Base-by-base conservation (phyloP, 1,140 invertebrate genomes). In the Drosophila ficusphila region DNA sequence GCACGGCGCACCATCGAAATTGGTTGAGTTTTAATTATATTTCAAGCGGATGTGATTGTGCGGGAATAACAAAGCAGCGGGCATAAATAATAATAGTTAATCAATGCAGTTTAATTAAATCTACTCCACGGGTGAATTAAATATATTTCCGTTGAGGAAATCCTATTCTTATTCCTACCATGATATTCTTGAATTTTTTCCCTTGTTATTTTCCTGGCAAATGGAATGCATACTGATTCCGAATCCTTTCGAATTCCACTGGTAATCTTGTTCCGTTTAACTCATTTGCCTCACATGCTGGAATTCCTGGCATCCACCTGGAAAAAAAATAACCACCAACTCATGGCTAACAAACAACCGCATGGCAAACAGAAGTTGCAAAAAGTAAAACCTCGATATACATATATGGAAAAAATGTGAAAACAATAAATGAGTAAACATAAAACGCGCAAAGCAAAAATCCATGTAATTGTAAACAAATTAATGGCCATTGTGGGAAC, bases 381-480 rank as follows among this genome's bases (percentile, higher is more conserved):
- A 21, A 38, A 19, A 38, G n/a, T n/a, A 27, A 56, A 12, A 44
- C 29, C n/a, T 1, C 5, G n/a, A n/a, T n/a, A n/a, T n/a, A 11
- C 11, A 18, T n/a, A n/a, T 38, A 3, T 18, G 14, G 9, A 31
- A 49, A 48, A 68, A 46, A 65, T 62, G 39, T 27, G 18, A 57
- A 57, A 70, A 70, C 34, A 34, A 58, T 46, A 46, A 42, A 31
- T 48, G 41, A 29, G 42, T 14, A 52, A 41, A 33, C 42, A 61
- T 8, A 46, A 52, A 71, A 34, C 14, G 42, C 41, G 12, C 64
- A 70, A 57, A 64, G 71, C 70, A 74, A 49, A 74, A 74, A 65
- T 74, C 70, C 60, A 65, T 74, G 71, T 74, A 74, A 74, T 74
- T 65, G 58, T 74, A 74, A 74, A 74, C 60, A 74, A 74, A 74